Conservation (phyloP, 1,140 invertebrate species). For the Aphaenogaster floridana region DNA sequence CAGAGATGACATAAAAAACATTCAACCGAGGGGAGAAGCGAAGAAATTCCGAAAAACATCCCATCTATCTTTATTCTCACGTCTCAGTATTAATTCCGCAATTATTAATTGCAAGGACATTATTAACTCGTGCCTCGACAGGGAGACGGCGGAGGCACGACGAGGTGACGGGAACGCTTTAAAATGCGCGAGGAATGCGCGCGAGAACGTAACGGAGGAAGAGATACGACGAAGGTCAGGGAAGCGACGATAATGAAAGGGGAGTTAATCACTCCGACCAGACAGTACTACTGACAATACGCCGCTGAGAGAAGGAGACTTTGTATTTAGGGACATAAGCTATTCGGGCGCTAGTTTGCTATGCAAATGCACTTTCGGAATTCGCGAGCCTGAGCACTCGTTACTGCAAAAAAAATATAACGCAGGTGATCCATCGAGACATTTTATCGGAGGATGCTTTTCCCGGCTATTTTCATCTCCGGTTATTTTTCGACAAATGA, state of each 20-base stretch:
- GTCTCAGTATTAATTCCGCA: conserved; percentile 71
- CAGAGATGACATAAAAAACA: not conserved
- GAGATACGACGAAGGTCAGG: conserved; percentile 71
- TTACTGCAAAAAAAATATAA: conserved; percentile 24
- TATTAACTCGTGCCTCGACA: conserved; percentile 72
- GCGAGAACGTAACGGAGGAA: conserved; percentile 52
- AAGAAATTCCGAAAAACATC: conserved; percentile 34
- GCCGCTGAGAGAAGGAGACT: not conserved
- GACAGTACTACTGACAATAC: conserved; percentile 67
- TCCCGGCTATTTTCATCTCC: not conserved
- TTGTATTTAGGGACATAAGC: conserved; percentile 35
- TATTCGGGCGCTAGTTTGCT: conserved; percentile 34
- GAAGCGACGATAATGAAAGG: conserved; percentile 73
- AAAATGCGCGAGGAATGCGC: conserved; percentile 74
- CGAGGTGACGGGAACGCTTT: conserved; percentile 62
- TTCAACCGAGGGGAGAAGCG: not conserved
- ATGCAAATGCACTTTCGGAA: conserved; percentile 44
- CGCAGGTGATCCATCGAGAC: conserved; percentile 2
- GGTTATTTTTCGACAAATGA: conserved; percentile 37
- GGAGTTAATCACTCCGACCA: conserved; percentile 73
- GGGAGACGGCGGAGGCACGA: conserved; percentile 55
- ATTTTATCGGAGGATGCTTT: not conserved
- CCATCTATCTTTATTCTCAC: conserved; percentile 67
- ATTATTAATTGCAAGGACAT: conserved; percentile 74
- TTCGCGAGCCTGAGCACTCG: not conserved